Base-by-base conservation (phyloP, 2,797 vertebrate species). In the Poeciliopsis infans region DNA sequence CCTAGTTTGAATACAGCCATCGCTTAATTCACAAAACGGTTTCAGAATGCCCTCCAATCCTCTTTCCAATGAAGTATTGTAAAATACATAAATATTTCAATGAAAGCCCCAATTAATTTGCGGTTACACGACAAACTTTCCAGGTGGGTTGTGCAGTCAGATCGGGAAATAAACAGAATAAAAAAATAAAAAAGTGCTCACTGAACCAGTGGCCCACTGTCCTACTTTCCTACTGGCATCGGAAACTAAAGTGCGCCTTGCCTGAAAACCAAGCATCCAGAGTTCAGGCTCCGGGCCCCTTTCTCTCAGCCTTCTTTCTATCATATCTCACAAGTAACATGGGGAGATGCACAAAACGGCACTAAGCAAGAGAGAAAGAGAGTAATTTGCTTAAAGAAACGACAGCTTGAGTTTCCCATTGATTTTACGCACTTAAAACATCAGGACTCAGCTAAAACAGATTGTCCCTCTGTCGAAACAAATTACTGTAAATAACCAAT, bases 141-240 rank as follows among this genome's bases (percentile, higher is more conserved):
- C 45, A 28, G 69, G 59, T 4, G 12, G 33, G 43, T 55, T n/a
- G 23, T 53, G 23, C 16, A 39, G 61, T 78, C 85, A 78, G 71
- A 77, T 84, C 53, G 33, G 10, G 16, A 39, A 66, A 66, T 8
- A 41, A 66, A 11, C 33, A 15, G 49, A 78, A 76, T 74, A 4
- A 79, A 31, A 31, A 31, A 31, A 31, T 31, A 31, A 68, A 72
- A 74, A 77, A 41, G 69, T 78, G 55, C 78, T 75, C 12, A 55
- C 66, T 87, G 88, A 86, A 81, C 89, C 82, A 88, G 71, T 91
- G 93, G 87, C 91, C 89, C 90, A 94, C 89, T 93, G 92, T 92
- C 92, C 93, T 85, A 94, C 87, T 93, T 94, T 91, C 79, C 68
- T 75, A 39, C 83, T 90, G 89, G 90, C 87, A 92, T 59, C 87